phyloP scores from a whole-genome alignment of 2,797 vertebrate species.

The Holocentrus rufus region DNA sequence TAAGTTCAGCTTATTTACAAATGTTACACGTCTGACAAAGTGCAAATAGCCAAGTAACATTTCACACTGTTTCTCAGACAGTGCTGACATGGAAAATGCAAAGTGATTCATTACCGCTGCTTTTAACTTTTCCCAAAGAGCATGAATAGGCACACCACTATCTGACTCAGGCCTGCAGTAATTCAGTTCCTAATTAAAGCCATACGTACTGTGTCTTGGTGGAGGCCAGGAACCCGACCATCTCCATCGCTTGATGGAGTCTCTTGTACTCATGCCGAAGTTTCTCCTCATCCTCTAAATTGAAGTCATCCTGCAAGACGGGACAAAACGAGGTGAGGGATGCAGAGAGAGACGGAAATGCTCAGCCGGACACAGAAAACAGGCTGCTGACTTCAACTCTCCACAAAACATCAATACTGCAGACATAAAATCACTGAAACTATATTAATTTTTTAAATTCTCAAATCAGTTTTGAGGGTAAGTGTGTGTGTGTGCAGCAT shows the following conservation, averaged over 20 bases:
- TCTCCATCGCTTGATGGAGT: conserved; percentile 98
- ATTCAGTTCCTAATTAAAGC: neutral
- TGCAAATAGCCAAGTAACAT: neutral
- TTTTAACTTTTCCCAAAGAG: neutral
- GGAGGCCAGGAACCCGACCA: conserved; percentile 95
- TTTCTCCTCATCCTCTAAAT: conserved; percentile 87
- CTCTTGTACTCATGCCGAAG: conserved; percentile 89
- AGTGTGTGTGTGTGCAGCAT: too few relatives aligned
- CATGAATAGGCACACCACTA: neutral
- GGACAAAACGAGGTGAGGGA: conserved; percentile 6
- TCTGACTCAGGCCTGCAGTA: neutral
- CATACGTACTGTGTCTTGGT: conserved; percentile 91
- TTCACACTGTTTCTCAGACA: neutral
- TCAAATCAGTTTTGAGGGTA: too few relatives aligned
- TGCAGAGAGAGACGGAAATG: neutral
- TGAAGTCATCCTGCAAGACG: conserved; percentile 84
- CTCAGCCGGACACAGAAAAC: neutral
- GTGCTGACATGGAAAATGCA: neutral
- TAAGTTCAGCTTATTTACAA: neutral
- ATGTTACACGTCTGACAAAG: neutral
- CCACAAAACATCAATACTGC: too few relatives aligned
- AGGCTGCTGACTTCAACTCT: neutral
- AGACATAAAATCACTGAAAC: too few relatives aligned
- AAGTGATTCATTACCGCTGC: neutral
- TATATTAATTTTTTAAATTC: too few relatives aligned